phyloP scores from a whole-genome alignment of 2,113 vertebrate species.

The Leucoraja erinaceus region DNA sequence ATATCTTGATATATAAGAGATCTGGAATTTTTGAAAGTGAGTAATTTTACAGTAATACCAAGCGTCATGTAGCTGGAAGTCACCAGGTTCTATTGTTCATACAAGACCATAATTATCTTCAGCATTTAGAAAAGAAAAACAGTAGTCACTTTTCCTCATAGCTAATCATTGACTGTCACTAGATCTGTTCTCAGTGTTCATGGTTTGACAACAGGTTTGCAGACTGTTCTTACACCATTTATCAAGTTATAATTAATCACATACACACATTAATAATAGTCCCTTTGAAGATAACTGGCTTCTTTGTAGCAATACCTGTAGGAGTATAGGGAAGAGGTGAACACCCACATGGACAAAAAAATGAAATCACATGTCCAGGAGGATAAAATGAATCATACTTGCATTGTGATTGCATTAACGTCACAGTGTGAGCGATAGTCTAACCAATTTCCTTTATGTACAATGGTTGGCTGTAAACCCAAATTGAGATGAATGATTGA shows the following conservation, averaged over 20 bases:
- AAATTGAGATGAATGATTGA: background rate
- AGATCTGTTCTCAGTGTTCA: background rate
- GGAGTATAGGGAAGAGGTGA: background rate
- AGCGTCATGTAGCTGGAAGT: background rate
- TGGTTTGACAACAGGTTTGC: background rate
- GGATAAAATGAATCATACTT: background rate
- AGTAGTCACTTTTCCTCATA: background rate
- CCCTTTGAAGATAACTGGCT: background rate
- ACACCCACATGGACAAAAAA: background rate
- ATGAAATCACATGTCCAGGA: background rate
- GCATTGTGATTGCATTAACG: background rate
- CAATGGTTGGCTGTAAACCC: background rate
- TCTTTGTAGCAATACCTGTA: background rate
- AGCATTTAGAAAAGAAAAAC: background rate
- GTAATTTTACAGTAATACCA: background rate
- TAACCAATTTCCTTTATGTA: background rate
- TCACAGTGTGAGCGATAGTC: background rate
- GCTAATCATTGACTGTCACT: background rate
- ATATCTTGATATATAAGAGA: background rate
- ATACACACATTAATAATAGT: background rate
- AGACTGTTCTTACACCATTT: background rate
- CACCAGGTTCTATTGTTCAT: background rate
- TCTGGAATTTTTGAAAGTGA: background rate
- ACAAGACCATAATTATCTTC: background rate
- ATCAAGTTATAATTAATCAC: background rate